Base-by-base conservation (phyloP, 2,888 invertebrate species). In the Griposia aprilina region DNA sequence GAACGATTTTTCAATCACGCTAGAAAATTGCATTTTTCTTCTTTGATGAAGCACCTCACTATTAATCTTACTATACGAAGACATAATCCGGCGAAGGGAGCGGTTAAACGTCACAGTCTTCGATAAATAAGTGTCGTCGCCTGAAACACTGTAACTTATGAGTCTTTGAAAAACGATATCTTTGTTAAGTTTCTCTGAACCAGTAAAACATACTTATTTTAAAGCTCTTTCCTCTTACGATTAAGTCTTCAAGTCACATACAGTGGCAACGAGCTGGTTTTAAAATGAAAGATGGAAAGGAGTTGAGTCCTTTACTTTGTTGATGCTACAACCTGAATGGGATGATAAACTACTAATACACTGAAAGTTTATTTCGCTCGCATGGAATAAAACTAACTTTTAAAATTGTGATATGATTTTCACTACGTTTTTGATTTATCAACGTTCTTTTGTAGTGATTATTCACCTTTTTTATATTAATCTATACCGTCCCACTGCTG, bases 41-140 rank as follows among this genome's bases (percentile, higher is more conserved):
- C 88, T 83, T 82, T 88, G 88, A 90, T 89, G 87, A 88, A 88
- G 90, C 82, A 87, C 90, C 84, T 88, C 45, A 84, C 88, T 89
- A 88, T 88, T 88, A 89, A 88, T 88, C 88, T 88, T 88, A 75
- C 88, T 88, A 84, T 88, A 83, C 76, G 79, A 83, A 88, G 89
- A 89, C 84, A 88, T 89, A 88, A 88, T 89, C 88, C 88, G 67
- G 71, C 73, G 66, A 82, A 86, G 81, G 5, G 81, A 86, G 83
- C 74, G 85, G 89, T 82, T 87, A 87, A 81, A 85, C 72, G 79
- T 87, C 84, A 83, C 81, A 75, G 81, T 83, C 70, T 89, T 88
- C 83, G 60, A 87, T 87, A 84, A 81, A 87, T 89, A 85, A 84
- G 75, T 76, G 81, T 82, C 80, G 74, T 63, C 48, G 68, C 72